Evolutionary conservation across 2,797 vertebrate species (phyloP), one percentile per base, ranked within the genome.

Genomic region (Poeciliopsis gracilis): DNA sequence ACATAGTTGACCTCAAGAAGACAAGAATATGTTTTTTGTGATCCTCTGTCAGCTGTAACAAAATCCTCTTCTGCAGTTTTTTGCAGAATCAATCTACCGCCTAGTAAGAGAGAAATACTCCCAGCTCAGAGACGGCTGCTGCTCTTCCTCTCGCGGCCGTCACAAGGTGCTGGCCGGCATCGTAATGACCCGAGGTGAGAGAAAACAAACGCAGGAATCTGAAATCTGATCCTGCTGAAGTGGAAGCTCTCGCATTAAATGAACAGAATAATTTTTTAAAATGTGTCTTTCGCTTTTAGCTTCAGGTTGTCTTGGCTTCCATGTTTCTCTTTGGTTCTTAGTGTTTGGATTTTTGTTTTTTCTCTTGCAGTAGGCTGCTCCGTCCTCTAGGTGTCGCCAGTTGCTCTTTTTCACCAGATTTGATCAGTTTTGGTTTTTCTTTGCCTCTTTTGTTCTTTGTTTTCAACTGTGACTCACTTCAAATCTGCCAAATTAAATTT

Each of bases 151-250:
- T 61, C 93, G 95, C 7, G 80, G 89, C 84, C 95, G 92, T 73
- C 96, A 97, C 94, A 97, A 97, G 90, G 95, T 93, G 5, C 95
- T 98, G 90, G 97, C 97, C 28, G 97, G 97, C 79, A 96, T 98
- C 69, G 95, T 98, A 61, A 97, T 98, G 97, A 98, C 96, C 92
- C 96, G 93, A 97, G 97, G 97, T 98, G 95, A 94, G 95, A 23
- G 61, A 7, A 0, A 0, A 61, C 23, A 28, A 51, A 15, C 5
- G 4, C 47, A 20, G 15, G 10, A 63, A 3, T 28, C 28, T 20
- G 18, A 53, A 53, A 12, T 25, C 63, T 67, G 36, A 63, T 8
- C 30, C 57, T 33, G 13, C 57, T 36, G 2, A 33, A 3, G 61
- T 63, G 61, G 30, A 61, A 61, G 16, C 6, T 0, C 59, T 33